These are phyloP conservation scores for Percopsis transmontana DNA, from an alignment of 2,113 vertebrate species.

Conservation along the genomic window DNA sequence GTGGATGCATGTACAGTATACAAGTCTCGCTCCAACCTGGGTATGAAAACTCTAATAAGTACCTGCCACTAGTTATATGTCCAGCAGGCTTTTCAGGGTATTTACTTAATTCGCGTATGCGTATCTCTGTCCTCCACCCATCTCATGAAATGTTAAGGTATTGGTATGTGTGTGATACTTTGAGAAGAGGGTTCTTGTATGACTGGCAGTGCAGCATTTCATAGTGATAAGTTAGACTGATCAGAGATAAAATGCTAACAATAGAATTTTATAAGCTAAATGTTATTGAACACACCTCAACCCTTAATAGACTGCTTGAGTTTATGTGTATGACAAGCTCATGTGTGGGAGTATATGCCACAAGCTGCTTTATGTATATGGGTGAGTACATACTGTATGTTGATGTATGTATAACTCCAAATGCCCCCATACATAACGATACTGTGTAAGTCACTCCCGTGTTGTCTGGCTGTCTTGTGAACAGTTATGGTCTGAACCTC, in stretches of 20 bases:
- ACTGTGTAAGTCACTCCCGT: background rate
- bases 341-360: background rate
- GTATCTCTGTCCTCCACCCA: constrained; percentile 3
- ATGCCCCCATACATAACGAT: background rate
- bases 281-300: background rate
- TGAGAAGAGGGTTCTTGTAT: background rate
- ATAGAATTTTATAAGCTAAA: constrained; percentile 28
- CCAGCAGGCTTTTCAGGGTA: background rate
- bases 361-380: background rate
- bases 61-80: background rate
- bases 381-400: background rate
- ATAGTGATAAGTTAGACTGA: constrained; percentile 16
- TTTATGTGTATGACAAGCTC: background rate
- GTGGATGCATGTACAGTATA: background rate
- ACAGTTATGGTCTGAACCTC: no score
- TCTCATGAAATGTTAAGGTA: background rate
- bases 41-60: background rate
- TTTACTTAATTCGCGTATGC: constrained; percentile 5
- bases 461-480: background rate
- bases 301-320: constrained; percentile 13
- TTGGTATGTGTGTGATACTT: background rate
- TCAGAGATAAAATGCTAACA: constrained; percentile 21
- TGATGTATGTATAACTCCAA: constrained; percentile 16
- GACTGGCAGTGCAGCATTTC: background rate
- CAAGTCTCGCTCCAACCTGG: background rate